Base-by-base conservation (phyloP, 2,113 vertebrate genomes). In the Dolichallabes microphthalmus region DNA sequence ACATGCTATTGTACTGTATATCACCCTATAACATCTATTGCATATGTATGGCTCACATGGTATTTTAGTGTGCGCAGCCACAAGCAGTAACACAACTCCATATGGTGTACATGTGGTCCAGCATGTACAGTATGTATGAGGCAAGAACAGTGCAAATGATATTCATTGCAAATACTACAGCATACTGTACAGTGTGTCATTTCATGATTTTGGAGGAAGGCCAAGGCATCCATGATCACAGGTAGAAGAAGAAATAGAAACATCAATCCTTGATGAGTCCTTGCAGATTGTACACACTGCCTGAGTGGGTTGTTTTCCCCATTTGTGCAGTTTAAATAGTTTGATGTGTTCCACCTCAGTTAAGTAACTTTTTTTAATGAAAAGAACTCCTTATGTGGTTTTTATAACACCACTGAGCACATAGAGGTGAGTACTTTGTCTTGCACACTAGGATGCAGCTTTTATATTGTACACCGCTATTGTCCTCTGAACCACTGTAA, bases 81-180 rank as follows among this genome's bases (percentile, higher is more conserved):
- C 50, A 76, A 76, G 15, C n/a, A 55, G 50, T 55, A 30, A 76
- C 53, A 15, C 50, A 55, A 25, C 25, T 27, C 50, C 68, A 71
- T 22, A 27, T 75, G 73, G 45, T 75, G 25, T 75, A 53, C 45
- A 76, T 76, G 45, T 74, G 71, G 22, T 52, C 11, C 71, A 74
- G 45, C 22, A 74, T 74, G 71, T 68, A 39, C 5, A 39, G 39
- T 39, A 27, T n/a, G 22, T n/a, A 52, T 74, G 20, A 73, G 69
- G 19, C 69, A 73, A 45, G 69, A 73, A 45, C 8, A 45, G 45
- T 45, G 20, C 2, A 35, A 73, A 73, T 50, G 1, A 14, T 52
- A 52, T 74, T 74, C 52, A 52, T 12, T 74, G 45, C 39, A 74
- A 74, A 52, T 74, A 74, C 22, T n/a, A 20, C 11, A 7, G 55